Evolutionary conservation across 2,888 invertebrate genomes (phyloP), one percentile per base, ranked within the genome.

Genomic region (Taenaris catops): DNA sequence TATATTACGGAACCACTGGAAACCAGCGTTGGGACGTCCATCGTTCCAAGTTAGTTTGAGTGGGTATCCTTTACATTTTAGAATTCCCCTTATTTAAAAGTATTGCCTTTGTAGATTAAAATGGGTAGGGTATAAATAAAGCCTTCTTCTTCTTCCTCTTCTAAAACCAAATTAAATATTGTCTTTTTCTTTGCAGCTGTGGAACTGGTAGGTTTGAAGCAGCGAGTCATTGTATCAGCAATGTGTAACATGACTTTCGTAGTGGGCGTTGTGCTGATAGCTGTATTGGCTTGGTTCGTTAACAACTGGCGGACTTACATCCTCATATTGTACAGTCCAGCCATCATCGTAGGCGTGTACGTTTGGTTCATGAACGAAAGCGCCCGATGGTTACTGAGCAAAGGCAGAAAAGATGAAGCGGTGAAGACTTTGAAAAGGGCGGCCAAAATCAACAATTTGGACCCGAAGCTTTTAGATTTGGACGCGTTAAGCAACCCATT

Each of bases 321-420:
- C 48, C 80, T 92, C 31, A 88, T 92, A 4, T 74, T 93, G 11
- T 95, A 94, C 66, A 74, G 88, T 1, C 95, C 95, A 0, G 90
- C 92, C 0, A 62, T 93, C 17, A 67, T 93, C 0, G 88, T 93
- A 12, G 65, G 93, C 7, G 60, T 89, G n/a, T 93, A 93, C 60
- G 88, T 92, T 29, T 92, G 93, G 91, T 72, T 93, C 39, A 86
- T 93, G 58, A 93, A 94, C 3, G 94, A 94, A 70, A 93, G 93
- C 44, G 89, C 93, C 4, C 86, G 95, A 51, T 96, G 95, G 95
- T 86, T 95, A 2, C 73, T 94, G 14, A 91, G 92, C 32, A 92
- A 93, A 61, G 91, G 91, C 2, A 87, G 90, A 53, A 79, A 89
- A 45, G 89, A 91, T 6, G 89, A 92, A 55, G 94, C 93, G 0